Evolutionary conservation across 2,888 invertebrate species (phyloP).

Genomic region (Copidosoma aretas): DNA sequence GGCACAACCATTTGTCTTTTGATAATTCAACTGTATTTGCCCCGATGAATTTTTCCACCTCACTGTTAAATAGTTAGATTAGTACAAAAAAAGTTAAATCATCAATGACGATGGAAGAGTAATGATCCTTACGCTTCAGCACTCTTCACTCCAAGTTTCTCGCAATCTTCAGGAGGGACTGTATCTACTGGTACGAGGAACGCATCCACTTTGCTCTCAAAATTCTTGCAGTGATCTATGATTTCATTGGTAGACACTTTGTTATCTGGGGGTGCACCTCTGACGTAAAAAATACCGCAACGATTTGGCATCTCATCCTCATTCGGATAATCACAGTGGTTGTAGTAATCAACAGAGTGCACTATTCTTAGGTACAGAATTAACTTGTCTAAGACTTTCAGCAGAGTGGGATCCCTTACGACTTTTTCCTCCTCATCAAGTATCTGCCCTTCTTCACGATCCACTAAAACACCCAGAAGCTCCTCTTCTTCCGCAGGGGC

Average conservation of each 20-base stretch:
- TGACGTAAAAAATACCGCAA: constrained; percentile 97
- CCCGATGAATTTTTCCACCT: constrained; percentile 93
- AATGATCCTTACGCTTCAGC: constrained; percentile 64
- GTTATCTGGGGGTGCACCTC: constrained; percentile 85
- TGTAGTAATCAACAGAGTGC: constrained; percentile 98
- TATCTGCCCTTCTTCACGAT: constrained; percentile 65
- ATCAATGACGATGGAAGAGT: background rate
- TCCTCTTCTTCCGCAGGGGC: constrained; percentile 98
- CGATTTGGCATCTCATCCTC: constrained; percentile 99
- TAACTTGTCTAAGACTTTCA: constrained; percentile 77
- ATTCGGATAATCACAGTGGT: constrained; percentile 97
- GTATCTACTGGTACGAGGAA: constrained; percentile 82
- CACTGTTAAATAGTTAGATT: constrained; percentile 57
- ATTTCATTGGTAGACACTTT: constrained; percentile 79
- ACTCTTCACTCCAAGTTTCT: constrained; percentile 84
- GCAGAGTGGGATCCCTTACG: constrained; percentile 75
- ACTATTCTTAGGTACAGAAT: constrained; percentile 94
- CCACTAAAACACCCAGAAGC: constrained; percentile 72
- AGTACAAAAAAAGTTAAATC: background rate
- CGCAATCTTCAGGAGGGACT: constrained; percentile 77
- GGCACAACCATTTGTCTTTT: constrained; percentile 99
- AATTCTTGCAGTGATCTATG: constrained; percentile 77
- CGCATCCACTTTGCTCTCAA: constrained; percentile 90
- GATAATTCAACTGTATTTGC: constrained; percentile 96
- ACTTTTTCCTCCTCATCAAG: constrained; percentile 65